Evolutionary conservation across 2,797 vertebrate genomes (phyloP), one percentile per base, ranked within the genome.

Genomic region (Bryconaethiops microstoma): DNA sequence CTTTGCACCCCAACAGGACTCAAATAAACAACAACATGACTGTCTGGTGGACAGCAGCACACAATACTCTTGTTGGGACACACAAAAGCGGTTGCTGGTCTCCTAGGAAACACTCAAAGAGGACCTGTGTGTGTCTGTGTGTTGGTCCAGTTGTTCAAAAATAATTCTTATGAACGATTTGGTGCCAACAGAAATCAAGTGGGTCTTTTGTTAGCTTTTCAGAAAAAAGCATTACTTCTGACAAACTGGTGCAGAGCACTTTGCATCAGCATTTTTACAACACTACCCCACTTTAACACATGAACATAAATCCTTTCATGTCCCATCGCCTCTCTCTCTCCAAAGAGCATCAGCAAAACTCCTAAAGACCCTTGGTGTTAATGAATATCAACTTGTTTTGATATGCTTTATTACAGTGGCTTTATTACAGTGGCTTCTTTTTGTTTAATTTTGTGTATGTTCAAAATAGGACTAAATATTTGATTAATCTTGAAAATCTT

Each of bases 161-260:
- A 48, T 83, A 84, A 74, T 63, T 63, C 25, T 35, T 84, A 60
- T 84, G 39, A 73, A 81, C 81, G 70, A 77, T 84, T 54, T 74
- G 82, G 79, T 80, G 81, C 89, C 78, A 85, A 73, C 76, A 73
- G 81, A 82, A 88, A 88, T 87, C 84, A 50, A 83, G 80, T 68
- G 55, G 55, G 79, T 71, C 67, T 79, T 81, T 81, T 87, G 85
- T 87, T 79, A 74, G 77, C 68, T 83, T 81, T 85, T 76, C 77
- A 71, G 59, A 52, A 65, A 74, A 54, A 71, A 60, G 5, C 55
- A 83, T 89, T 85, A 87, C 88, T 90, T 85, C 78, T 63, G 45
- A 60, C 45, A 25, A 87, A 83, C 90, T 84, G 79, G 85, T 85
- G 63, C 80, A 63, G 74, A 81, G 67, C 78, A 84, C 62, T 80